These are phyloP conservation scores for Chrysomela aeneicollis DNA, from an alignment of 2,888 invertebrate genomes.

Conservation along the genomic window DNA sequence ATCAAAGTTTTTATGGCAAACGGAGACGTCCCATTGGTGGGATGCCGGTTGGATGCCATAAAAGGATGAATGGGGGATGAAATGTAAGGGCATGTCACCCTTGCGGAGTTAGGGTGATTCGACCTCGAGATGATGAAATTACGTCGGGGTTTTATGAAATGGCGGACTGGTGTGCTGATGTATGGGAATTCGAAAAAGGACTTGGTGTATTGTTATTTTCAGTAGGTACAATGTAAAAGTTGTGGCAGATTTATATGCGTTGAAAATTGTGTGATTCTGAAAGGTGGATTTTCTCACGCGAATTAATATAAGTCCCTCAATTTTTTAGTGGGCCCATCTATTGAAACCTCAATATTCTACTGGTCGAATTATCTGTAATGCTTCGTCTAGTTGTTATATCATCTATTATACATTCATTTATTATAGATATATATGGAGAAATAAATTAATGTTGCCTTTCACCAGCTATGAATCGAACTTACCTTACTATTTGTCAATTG, in stretches of 20 bases:
- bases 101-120: slow-evolving; percentile 41
- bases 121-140: slow-evolving; percentile 40
- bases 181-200: neutral
- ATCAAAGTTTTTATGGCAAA: slow-evolving; percentile 42
- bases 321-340: too few relatives aligned
- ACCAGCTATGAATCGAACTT: too few relatives aligned
- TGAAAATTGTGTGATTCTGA: too few relatives aligned
- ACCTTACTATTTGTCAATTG: too few relatives aligned
- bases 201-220: slow-evolving; percentile 6
- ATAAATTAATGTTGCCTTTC: too few relatives aligned
- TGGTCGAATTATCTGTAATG: too few relatives aligned
- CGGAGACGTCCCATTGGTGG: slow-evolving; percentile 39
- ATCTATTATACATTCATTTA: too few relatives aligned
- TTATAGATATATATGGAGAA: too few relatives aligned
- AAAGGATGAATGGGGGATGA: slow-evolving; percentile 45
- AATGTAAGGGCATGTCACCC: slow-evolving; percentile 44
- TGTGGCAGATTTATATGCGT: neutral
- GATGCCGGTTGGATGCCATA: slow-evolving; percentile 37
- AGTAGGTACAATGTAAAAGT: slow-evolving; percentile 9
- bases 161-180: slow-evolving; percentile 35
- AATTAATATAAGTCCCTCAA: too few relatives aligned
- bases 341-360: too few relatives aligned
- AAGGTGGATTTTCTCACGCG: too few relatives aligned
- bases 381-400: too few relatives aligned
- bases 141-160: slow-evolving; percentile 39